Evolutionary conservation across 2,113 vertebrate species (phyloP).

Genomic region (Lamprotornis superbus): DNA sequence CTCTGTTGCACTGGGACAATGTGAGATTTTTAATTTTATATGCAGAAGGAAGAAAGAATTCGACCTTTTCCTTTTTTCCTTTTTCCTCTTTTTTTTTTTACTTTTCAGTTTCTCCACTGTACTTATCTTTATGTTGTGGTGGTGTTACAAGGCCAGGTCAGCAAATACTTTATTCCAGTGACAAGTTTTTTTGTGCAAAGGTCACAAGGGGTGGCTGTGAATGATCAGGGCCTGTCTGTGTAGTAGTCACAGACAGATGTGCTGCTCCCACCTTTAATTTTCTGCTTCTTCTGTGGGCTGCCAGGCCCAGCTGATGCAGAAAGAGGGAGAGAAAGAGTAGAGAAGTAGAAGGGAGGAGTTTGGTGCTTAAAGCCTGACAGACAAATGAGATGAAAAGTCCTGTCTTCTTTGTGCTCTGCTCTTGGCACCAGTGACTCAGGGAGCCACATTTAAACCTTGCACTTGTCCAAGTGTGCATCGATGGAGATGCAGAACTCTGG

Average conservation of each 20-base stretch:
- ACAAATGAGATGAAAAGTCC: not conserved
- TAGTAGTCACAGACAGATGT: not conserved
- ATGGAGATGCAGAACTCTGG: not conserved
- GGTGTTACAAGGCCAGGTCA: not conserved
- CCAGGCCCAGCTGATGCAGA: not conserved
- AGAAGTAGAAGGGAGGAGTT: not conserved
- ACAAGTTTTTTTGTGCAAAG: slow-evolving; percentile 12
- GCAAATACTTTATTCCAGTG: not conserved
- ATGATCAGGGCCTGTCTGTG: not conserved
- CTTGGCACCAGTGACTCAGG: not conserved
- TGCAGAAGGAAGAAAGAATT: not conserved
- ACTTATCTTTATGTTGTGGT: not conserved
- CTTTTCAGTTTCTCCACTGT: not conserved
- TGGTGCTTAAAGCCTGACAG: not conserved
- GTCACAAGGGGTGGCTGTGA: not conserved
- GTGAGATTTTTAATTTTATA: slow-evolving; percentile 41
- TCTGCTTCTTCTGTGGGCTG: not conserved
- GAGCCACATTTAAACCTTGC: not conserved
- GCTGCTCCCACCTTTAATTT: not conserved
- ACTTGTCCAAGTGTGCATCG: not conserved
- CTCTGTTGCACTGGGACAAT: not conserved
- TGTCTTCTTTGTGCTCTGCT: not conserved
- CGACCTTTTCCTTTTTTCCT: not conserved
- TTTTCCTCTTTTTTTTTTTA: not conserved
- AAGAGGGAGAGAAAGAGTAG: not conserved